Conservation (phyloP, 2,888 invertebrate genomes). For the Drosophila tripunctata region DNA sequence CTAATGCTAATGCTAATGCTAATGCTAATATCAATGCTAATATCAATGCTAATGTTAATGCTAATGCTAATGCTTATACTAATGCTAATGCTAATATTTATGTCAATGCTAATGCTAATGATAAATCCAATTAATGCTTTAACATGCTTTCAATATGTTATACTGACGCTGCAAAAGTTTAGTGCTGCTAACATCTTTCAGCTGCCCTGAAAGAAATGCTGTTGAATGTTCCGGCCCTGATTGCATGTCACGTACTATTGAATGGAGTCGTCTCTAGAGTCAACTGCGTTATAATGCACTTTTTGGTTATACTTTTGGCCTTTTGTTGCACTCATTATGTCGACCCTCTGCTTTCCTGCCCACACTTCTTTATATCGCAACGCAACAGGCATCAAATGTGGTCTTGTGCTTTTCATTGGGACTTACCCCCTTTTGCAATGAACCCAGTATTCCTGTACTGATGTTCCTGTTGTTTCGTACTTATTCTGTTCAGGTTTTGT, state of each 20-base stretch:
- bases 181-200: not conserved
- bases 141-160: not conserved
- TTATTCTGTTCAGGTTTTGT: constrained; percentile 51
- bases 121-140: not conserved
- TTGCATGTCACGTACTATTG: constrained; percentile 40
- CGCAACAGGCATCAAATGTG: constrained; percentile 60
- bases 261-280: constrained; percentile 34
- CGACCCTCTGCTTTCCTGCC: not conserved
- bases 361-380: constrained; percentile 1
- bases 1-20: not conserved
- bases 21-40: not conserved
- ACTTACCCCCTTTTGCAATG: not conserved
- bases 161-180: not conserved
- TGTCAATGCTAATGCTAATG: constrained; percentile 2
- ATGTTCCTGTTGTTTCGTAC: not conserved
- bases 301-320: constrained; percentile 24
- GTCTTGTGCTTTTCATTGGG: not conserved
- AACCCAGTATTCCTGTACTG: not conserved
- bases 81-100: not conserved
- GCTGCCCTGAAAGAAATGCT: no score
- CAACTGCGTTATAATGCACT: constrained; percentile 50
- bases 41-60: not conserved
- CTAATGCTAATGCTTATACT: not conserved
- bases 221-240: not conserved
- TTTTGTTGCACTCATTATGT: constrained; percentile 51